Evolutionary conservation across 2,113 vertebrate species (phyloP).

Genomic region (Myocastor coypus): DNA sequence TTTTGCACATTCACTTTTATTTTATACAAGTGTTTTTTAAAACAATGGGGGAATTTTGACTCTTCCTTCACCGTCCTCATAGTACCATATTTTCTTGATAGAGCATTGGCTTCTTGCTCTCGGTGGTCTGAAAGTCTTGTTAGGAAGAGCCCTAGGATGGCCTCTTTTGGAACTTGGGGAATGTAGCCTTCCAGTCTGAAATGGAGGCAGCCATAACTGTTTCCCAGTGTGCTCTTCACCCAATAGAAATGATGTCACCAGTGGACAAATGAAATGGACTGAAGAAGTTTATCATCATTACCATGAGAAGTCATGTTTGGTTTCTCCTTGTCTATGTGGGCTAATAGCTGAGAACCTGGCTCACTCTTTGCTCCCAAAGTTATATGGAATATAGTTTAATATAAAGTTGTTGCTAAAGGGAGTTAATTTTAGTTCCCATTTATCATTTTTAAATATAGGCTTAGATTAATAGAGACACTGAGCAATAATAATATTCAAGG

Average conservation of each 20-base stretch:
- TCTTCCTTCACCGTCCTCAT: background rate
- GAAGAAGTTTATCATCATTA: background rate
- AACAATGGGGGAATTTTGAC: background rate
- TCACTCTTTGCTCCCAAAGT: constrained; percentile 1
- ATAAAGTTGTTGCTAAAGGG: background rate
- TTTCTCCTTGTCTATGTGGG: background rate
- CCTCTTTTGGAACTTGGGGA: background rate
- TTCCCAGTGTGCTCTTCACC: background rate
- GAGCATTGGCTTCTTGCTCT: background rate
- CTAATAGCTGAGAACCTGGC: constrained; percentile 31
- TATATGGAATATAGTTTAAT: background rate
- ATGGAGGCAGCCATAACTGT: background rate
- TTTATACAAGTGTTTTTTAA: background rate
- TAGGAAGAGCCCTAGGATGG: background rate
- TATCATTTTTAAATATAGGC: background rate
- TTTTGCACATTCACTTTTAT: background rate
- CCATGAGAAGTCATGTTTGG: constrained; percentile 25
- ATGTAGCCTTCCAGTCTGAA: background rate
- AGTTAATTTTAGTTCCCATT: constrained; percentile 44
- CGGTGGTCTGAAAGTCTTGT: background rate
- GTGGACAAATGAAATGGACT: background rate
- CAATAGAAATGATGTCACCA: background rate
- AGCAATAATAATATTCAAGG: background rate
- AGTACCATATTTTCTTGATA: background rate
- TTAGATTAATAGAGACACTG: background rate